Conservation (phyloP, 2,888 invertebrate species). For the Heliothis peltigera region DNA sequence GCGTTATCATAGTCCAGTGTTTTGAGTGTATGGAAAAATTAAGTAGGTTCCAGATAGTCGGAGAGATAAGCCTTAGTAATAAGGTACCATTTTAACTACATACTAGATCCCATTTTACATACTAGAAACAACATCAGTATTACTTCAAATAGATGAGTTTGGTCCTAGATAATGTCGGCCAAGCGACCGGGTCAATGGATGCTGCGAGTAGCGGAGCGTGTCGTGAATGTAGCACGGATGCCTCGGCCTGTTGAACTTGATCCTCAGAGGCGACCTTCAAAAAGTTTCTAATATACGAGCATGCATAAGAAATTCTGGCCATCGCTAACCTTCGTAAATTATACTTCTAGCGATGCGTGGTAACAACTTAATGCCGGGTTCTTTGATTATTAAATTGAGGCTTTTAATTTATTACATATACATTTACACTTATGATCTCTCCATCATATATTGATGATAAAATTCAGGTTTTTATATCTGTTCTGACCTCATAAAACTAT, state of each 20-base stretch:
- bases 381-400: slow-evolving; percentile 25
- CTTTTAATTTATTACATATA: slow-evolving; percentile 36
- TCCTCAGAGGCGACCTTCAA: slow-evolving; percentile 58
- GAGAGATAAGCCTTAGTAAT: too few relatives aligned
- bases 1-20: not conserved
- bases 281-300: slow-evolving; percentile 51
- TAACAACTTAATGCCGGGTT: slow-evolving; percentile 39
- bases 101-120: too few relatives aligned
- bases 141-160: slow-evolving; percentile 12
- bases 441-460: slow-evolving; percentile 19
- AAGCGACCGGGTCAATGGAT: slow-evolving; percentile 72
- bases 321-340: slow-evolving; percentile 37
- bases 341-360: slow-evolving; percentile 32
- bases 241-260: slow-evolving; percentile 76
- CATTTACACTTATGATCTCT: slow-evolving; percentile 7
- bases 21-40: too few relatives aligned
- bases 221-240: slow-evolving; percentile 66
- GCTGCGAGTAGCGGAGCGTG: slow-evolving; percentile 74
- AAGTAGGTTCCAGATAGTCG: not conserved
- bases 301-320: slow-evolving; percentile 48
- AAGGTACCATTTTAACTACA: too few relatives aligned
- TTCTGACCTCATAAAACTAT: not conserved
- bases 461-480: slow-evolving; percentile 5
- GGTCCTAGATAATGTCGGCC: slow-evolving; percentile 62
- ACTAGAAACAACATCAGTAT: too few relatives aligned